Conservation (phyloP, 2,888 invertebrate genomes). For the Proisotoma minuta region DNA sequence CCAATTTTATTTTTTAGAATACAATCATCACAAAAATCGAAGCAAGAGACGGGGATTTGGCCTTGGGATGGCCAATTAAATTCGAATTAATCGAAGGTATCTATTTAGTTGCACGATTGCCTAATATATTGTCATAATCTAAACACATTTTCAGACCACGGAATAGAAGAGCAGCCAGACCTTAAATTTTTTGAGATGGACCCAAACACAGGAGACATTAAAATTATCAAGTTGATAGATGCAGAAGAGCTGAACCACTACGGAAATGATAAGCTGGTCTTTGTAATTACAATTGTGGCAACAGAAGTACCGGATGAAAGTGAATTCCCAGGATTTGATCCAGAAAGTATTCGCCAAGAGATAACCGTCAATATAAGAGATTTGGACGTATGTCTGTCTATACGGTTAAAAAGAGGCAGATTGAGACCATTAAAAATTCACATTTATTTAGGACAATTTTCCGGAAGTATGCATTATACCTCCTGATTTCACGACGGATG, state of each 20-base stretch:
- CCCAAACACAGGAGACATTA: background rate
- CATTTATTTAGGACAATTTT: background rate
- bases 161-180: no score
- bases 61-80: constrained; percentile 15
- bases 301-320: constrained; percentile 3
- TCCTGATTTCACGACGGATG: no score
- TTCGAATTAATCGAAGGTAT: constrained; percentile 8
- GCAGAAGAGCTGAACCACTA: no score
- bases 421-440: background rate
- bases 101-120: no score
- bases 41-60: constrained; percentile 26
- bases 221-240: no score
- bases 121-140: background rate
- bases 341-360: background rate
- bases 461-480: background rate
- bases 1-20: background rate
- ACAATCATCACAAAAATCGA: background rate
- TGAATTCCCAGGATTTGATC: background rate
- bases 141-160: background rate
- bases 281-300: constrained; percentile 11
- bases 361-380: constrained; percentile 15
- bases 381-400: constrained; percentile 15
- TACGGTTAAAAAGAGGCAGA: no score
- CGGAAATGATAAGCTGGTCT: background rate
- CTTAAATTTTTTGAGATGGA: no score